phyloP scores from a whole-genome alignment of 2,888 invertebrate genomes.

The Hermaeophaga mercurialis region DNA sequence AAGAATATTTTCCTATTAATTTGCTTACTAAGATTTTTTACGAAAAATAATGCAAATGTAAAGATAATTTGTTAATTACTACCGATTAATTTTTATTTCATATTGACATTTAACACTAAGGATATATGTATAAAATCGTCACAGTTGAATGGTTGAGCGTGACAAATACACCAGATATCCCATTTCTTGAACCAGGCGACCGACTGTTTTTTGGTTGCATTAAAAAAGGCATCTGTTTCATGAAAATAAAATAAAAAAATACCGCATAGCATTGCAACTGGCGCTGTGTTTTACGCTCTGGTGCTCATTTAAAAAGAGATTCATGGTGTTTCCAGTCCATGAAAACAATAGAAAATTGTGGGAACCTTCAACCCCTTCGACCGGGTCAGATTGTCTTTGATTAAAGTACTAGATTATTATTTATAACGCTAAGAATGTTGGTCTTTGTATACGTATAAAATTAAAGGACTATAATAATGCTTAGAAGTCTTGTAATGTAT shows the following conservation, averaged over 20 bases:
- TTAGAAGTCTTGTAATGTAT: too few species aligned
- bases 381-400: constrained; percentile 14
- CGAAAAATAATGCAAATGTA: neutral
- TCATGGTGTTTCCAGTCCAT: constrained; percentile 1
- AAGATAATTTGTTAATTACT: neutral
- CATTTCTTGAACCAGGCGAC: neutral
- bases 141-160: neutral
- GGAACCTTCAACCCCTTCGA: constrained; percentile 24
- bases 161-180: constrained; percentile 4
- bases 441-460: too few species aligned
- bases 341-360: constrained; percentile 30
- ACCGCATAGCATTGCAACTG: neutral
- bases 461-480: too few species aligned
- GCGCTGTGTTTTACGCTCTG: constrained; percentile 9
- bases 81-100: neutral
- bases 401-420: constrained; percentile 2
- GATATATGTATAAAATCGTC: neutral
- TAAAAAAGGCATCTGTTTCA: constrained; percentile 4
- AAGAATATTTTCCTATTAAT: too few species aligned
- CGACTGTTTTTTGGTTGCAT: neutral
- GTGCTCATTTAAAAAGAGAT: constrained; percentile 11
- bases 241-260: constrained; percentile 5
- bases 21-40: too few species aligned
- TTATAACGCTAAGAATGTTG: neutral
- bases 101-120: neutral